These are phyloP conservation scores for Strix aluco DNA, from an alignment of 2,113 vertebrate species.

Conservation along the genomic window DNA sequence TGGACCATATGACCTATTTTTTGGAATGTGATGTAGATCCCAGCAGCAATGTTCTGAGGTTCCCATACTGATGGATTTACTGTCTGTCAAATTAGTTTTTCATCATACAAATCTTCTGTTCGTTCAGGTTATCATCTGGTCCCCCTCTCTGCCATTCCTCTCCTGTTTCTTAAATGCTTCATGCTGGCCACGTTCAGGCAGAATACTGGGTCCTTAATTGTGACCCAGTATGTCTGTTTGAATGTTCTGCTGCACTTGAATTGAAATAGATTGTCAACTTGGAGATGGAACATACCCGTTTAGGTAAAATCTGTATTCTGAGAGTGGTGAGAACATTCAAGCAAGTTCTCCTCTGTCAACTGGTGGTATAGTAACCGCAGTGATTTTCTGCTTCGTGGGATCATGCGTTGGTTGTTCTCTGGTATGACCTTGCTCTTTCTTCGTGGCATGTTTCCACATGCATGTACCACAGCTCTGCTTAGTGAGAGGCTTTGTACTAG, in stretches of 20 bases:
- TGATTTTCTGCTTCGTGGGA: not conserved
- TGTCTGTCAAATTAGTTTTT: not conserved
- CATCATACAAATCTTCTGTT: not conserved
- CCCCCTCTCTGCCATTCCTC: not conserved
- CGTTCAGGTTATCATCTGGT: not conserved
- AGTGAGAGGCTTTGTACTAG: not conserved
- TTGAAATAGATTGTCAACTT: not conserved
- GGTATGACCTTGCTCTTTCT: not conserved
- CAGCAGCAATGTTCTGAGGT: not conserved
- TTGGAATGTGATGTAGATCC: not conserved
- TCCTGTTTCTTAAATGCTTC: not conserved
- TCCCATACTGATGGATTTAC: not conserved
- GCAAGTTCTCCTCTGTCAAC: not conserved
- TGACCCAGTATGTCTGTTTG: not conserved
- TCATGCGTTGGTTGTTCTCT: not conserved
- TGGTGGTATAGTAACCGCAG: not conserved
- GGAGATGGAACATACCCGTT: not conserved
- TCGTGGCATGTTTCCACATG: not conserved
- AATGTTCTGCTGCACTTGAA: not conserved
- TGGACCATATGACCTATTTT: not conserved
- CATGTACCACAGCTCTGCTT: not conserved
- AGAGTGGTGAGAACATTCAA: not conserved
- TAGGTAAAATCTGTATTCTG: not conserved
- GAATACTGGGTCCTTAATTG: not conserved
- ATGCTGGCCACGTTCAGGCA: accelerated